These are phyloP conservation scores for Holothuria leucospilota DNA, from an alignment of 53 echinoderm and acorn worm genomes.

Conservation along the genomic window DNA sequence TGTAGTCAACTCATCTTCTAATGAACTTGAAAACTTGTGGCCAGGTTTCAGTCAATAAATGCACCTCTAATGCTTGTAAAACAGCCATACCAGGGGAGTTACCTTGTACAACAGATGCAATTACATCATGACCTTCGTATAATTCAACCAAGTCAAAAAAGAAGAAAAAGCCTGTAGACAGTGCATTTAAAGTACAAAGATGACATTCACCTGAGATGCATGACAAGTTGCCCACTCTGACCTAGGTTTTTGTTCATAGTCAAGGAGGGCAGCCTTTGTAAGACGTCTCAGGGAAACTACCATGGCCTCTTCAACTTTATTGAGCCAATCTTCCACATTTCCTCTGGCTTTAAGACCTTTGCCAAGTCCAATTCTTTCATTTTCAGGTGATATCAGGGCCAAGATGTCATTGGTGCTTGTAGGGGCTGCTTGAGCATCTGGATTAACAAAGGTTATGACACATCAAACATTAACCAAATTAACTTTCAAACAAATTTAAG, in stretches of 20 bases:
- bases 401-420: slow-evolving; percentile 95
- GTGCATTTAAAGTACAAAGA: slow-evolving; percentile 20
- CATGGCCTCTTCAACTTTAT: slow-evolving; percentile 97
- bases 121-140: too few species aligned
- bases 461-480: too few species aligned
- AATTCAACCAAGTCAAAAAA: too few species aligned
- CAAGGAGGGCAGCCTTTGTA: slow-evolving; percentile 89
- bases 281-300: slow-evolving; percentile 80
- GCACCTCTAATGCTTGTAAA: too few species aligned
- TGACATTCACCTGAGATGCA: slow-evolving; percentile 76
- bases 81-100: too few species aligned
- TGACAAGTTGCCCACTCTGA: slow-evolving; percentile 93
- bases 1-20: too few species aligned
- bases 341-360: slow-evolving; percentile 99
- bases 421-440: slow-evolving; percentile 61
- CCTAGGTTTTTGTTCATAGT: slow-evolving; percentile 79
- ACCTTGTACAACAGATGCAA: too few species aligned
- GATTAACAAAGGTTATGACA: not conserved
- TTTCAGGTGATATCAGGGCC: slow-evolving; percentile 94
- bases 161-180: too few species aligned
- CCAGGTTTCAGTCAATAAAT: too few species aligned
- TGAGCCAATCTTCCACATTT: slow-evolving; percentile 98
- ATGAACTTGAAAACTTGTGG: too few species aligned
- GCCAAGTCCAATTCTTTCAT: slow-evolving; percentile 91
- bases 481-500: too few species aligned